phyloP scores from a whole-genome alignment of 2,113 vertebrate species.

The Triplophysa dalaica region DNA sequence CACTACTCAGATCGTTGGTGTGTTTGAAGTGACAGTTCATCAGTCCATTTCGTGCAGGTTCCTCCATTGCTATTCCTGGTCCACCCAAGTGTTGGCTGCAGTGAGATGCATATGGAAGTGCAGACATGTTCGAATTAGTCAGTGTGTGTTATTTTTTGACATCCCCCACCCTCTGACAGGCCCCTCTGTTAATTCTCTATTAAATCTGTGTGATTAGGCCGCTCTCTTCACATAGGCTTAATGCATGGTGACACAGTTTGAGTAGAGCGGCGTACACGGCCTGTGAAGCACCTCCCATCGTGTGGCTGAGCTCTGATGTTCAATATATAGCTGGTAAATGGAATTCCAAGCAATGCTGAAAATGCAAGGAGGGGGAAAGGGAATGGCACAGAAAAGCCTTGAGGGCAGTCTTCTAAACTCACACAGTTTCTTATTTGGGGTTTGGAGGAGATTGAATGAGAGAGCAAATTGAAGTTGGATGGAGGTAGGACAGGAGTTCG shows the following conservation, averaged over 20 bases:
- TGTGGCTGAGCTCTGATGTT: slow-evolving; percentile 28
- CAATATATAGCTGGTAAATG: slow-evolving; percentile 40
- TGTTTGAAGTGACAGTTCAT: neutral
- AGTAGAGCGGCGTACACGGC: slow-evolving; percentile 3
- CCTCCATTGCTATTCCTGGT: neutral
- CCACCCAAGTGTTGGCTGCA: slow-evolving; percentile 22
- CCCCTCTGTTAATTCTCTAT: slow-evolving; percentile 1
- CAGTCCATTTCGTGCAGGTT: neutral
- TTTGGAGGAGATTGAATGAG: slow-evolving; percentile 43
- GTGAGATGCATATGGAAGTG: neutral
- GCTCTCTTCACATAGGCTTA: slow-evolving; percentile 19
- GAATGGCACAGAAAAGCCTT: slow-evolving; percentile 31
- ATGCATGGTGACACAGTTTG: slow-evolving; percentile 45
- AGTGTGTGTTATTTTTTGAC: slow-evolving; percentile 9
- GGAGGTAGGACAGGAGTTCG: neutral
- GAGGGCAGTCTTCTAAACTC: slow-evolving; percentile 31
- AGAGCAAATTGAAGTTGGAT: slow-evolving; percentile 48
- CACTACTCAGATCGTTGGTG: neutral
- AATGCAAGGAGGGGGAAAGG: neutral
- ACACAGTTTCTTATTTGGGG: slow-evolving; percentile 40
- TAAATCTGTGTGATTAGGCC: slow-evolving; percentile 1
- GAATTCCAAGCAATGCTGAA: slow-evolving; percentile 15
- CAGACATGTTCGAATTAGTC: slow-evolving; percentile 27
- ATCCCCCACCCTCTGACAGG: slow-evolving; percentile 12
- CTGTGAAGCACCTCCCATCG: neutral